A percentile compares a stretch with the other conserved stretches of the same genome.
phyloP scores from a whole-genome alignment of 1,140 invertebrate genomes.

The Riptortus pedestris region DNA sequence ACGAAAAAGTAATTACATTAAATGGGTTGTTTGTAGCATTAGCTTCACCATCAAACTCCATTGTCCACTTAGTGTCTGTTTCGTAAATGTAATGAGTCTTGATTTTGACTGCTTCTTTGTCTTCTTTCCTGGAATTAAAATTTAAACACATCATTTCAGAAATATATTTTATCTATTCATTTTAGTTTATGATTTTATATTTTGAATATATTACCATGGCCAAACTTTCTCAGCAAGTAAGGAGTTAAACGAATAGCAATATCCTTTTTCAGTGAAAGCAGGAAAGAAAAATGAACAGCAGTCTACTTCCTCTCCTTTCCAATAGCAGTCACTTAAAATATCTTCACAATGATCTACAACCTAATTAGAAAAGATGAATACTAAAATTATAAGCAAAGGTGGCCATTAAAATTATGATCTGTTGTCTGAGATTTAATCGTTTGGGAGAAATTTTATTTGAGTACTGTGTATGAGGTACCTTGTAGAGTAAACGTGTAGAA shows the following conservation, averaged over 20 bases:
- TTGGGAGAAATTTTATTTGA: too few relatives aligned
- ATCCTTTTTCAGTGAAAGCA: conserved; percentile 56
- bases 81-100: conserved; percentile 45
- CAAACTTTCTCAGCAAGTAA: conserved; percentile 39
- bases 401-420: too few relatives aligned
- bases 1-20: background rate
- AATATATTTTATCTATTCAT: background rate
- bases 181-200: background rate
- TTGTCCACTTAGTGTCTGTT: conserved; percentile 50
- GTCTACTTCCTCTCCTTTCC: conserved; percentile 47
- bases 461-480: too few relatives aligned
- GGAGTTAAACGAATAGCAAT: conserved; percentile 58
- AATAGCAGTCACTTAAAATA: conserved; percentile 47
- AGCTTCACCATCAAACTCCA: conserved; percentile 41
- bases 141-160: background rate
- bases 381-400: too few relatives aligned
- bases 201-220: conserved; percentile 43
- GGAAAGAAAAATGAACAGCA: conserved; percentile 50
- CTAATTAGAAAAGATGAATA: conserved; percentile 38
- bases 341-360: conserved; percentile 45
- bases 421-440: too few relatives aligned
- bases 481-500: too few relatives aligned
- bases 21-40: background rate
- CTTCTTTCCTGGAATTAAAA: conserved; percentile 19
- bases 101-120: background rate